Conservation (phyloP, 1,140 invertebrate species). For the Drosophila miranda region DNA sequence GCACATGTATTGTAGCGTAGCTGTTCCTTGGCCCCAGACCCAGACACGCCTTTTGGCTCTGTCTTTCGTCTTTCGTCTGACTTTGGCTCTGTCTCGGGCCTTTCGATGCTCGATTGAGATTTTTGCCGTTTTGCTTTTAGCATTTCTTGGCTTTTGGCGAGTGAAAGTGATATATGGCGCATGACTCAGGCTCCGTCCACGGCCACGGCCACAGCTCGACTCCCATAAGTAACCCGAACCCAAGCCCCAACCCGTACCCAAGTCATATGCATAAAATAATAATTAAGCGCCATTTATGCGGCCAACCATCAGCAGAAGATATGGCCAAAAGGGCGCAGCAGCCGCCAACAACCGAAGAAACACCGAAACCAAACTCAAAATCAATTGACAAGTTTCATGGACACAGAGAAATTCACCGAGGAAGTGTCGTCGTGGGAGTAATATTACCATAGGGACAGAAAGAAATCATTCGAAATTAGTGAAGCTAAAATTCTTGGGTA, state of each 20-base stretch:
- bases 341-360: conserved; percentile 32
- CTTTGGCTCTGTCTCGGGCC: conserved; percentile 23
- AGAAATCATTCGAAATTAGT: too few relatives aligned
- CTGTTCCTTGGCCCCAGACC: conserved; percentile 39
- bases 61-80: conserved; percentile 41
- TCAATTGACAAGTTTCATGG: conserved; percentile 58
- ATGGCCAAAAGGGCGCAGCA: conserved; percentile 69
- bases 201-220: conserved; percentile 32
- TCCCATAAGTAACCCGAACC: conserved; percentile 24
- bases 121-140: conserved; percentile 52
- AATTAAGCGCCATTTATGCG: conserved; percentile 74
- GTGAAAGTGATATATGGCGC: conserved; percentile 77
- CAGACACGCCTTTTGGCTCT: conserved; percentile 61
- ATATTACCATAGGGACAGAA: not conserved
- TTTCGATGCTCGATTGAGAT: conserved; percentile 64
- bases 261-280: conserved; percentile 77
- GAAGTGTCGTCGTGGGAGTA: conserved; percentile 6
- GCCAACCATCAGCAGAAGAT: conserved; percentile 45
- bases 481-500: too few relatives aligned
- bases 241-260: conserved; percentile 33
- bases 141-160: conserved; percentile 53
- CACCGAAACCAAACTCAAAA: conserved; percentile 41
- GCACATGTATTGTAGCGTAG: conserved; percentile 9
- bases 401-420: conserved; percentile 27
- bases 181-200: conserved; percentile 62